Evolutionary conservation across 2,113 vertebrate species (phyloP).

Genomic region (Lipophrys pholis): DNA sequence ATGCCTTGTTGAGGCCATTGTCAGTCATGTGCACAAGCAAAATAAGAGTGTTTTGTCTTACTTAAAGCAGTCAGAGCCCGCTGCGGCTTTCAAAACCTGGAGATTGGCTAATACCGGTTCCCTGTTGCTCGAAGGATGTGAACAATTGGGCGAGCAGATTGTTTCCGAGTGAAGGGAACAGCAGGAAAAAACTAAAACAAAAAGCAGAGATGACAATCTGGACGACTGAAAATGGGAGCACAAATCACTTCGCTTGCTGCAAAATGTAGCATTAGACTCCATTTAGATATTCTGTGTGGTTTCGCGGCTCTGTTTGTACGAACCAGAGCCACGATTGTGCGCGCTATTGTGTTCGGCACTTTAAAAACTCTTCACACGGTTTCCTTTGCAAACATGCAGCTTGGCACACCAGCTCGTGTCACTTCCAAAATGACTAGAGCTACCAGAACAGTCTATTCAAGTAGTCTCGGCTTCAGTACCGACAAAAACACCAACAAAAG

Average conservation of each 20-base stretch:
- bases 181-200: slow-evolving; percentile 53
- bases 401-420: slow-evolving; percentile 14
- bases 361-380: slow-evolving; percentile 7
- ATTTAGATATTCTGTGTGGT: slow-evolving; percentile 27
- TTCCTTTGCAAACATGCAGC: slow-evolving; percentile 14
- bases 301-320: slow-evolving; percentile 1
- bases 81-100: slow-evolving; percentile 49
- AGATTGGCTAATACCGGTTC: slow-evolving; percentile 47
- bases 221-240: slow-evolving; percentile 22
- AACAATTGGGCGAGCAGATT: slow-evolving; percentile 55
- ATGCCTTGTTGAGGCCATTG: slow-evolving; percentile 37
- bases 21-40: slow-evolving; percentile 48
- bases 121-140: slow-evolving; percentile 38
- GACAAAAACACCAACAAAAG: slow-evolving; percentile 4
- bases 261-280: slow-evolving; percentile 14
- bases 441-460: background rate
- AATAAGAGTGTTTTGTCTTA: slow-evolving; percentile 46
- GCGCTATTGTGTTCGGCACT: background rate
- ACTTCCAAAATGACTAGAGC: slow-evolving; percentile 26
- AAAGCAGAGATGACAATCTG: slow-evolving; percentile 47
- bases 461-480: slow-evolving; percentile 6
- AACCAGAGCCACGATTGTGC: background rate
- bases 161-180: slow-evolving; percentile 43
- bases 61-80: slow-evolving; percentile 31
- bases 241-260: slow-evolving; percentile 15